Conservation (phyloP, 2,113 vertebrate species). For the Rhea americana region DNA sequence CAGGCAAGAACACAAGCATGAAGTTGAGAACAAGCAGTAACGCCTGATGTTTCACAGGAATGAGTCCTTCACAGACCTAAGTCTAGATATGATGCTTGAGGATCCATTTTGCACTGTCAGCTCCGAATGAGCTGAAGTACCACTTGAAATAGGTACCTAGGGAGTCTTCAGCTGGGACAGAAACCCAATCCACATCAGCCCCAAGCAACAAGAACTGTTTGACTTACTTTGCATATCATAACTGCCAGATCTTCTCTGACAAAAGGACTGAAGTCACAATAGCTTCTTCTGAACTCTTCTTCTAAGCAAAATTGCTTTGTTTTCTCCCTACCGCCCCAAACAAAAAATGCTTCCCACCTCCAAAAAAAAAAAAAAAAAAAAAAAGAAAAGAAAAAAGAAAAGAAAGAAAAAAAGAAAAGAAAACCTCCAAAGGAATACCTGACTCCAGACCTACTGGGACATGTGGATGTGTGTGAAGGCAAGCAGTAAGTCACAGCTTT, state of each 20-base stretch:
- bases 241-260: background rate
- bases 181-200: background rate
- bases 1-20: background rate
- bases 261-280: background rate
- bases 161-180: background rate
- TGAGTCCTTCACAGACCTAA: background rate
- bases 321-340: background rate
- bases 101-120: too few relatives aligned
- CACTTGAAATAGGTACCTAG: background rate
- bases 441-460: too few relatives aligned
- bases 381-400: background rate
- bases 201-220: background rate
- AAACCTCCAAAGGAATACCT: background rate
- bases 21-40: background rate
- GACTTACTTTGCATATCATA: background rate
- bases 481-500: background rate
- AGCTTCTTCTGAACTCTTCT: background rate
- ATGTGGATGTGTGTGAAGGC: background rate
- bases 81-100: background rate
- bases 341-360: background rate
- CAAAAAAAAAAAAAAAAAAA: background rate
- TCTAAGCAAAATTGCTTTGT: rapidly evolving
- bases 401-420: background rate
- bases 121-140: background rate
- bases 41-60: background rate